Base-by-base conservation (phyloP, 2,888 invertebrate genomes). In the Cenopis cana region DNA sequence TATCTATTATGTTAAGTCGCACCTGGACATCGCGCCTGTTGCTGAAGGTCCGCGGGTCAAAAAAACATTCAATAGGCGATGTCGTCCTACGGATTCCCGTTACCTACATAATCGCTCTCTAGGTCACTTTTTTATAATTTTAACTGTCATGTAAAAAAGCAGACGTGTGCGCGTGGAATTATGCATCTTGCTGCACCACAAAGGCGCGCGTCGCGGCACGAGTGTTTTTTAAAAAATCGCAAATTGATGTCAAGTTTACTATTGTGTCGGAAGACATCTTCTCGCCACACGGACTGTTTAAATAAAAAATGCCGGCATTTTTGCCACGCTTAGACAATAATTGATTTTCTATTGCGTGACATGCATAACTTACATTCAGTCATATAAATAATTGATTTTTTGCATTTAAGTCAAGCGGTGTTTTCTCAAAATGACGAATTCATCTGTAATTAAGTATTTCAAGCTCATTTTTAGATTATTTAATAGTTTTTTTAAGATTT, bases 81-180 rank as follows among this genome's bases (percentile, higher is more conserved):
- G 81, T 82, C 82, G 83, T 85, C 86, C 83, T 86, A 87, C 85
- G 85, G 86, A 87, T 86, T 88, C 88, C 89, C 88, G 89, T 88
- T 90, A 88, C 81, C 82, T 85, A 85, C 81, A 83, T 84, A 85
- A 85, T 83, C 85, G 81, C 80, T 84, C 83, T 83, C 78, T 87
- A 88, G 93, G 91, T 93, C 92, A 93, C n/a, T 83, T 89, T 91
- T 90, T 89, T 85, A 83, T 86, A 87, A 87, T 86, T 75, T 75
- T 72, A 70, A 80, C 79, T 71, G 66, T 73, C 38, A 46, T 29
- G 6, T 38, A 81, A 89, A 91, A 33, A 90, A 84, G 82, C 80
- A 64, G 87, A 87, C 93, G 91, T 92, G 91, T 91, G 93, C 91
- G 91, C 88, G 81, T 89, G 87, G 89, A 91, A 93, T 93, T 92